Base-by-base conservation (phyloP, 2,888 invertebrate species). In the Enchytraeus crypticus region DNA sequence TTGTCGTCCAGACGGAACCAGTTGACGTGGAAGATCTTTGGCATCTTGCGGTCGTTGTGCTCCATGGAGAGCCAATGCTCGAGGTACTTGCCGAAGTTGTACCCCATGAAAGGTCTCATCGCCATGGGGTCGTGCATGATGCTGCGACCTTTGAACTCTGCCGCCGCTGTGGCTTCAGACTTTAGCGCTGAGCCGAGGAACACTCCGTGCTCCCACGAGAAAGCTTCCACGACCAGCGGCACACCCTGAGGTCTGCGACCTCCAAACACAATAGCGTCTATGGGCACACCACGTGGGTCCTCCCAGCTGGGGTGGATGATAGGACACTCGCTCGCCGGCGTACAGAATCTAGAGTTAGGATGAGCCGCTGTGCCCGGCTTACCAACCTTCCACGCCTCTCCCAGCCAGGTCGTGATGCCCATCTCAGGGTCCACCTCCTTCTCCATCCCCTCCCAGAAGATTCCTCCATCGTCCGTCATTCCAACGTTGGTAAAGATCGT, bases 101-200 rank as follows among this genome's bases (percentile, higher is more conserved):
- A 74, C 23, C 75, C 74, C 61, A 75, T 66, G 66, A 73, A 73
- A 5, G 73, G 73, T 32, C 74, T 60, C 73, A 73, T 73, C 2
- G 74, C 73, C 67, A 73, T 70, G 14, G 73, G 73, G 55, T 73
- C 73, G 55, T 73, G 74, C 74, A 75, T 74, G 58, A 75, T 70
- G 33, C 49, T 29, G 53, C 72, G 73, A 38, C 62, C 72, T 51
- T 65, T 69, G 66, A 66, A 67, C 61, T 73, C 73, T 21, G 73
- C 74, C 8, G 73, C 73, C 2, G 74, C 74, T 1, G 74, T 74
- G 2, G 74, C 63, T 59, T 74, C 74, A n/a, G 72, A 73, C 59
- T 70, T 72, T 32, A 75, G 60, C 14, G 67, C 60, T 8, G 73
- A 72, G 27, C 74, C 74, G 32, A 72, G 32, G 61, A 74, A 68